Conservation (phyloP, 2,113 vertebrate genomes). For the Oreochromis aureus region DNA sequence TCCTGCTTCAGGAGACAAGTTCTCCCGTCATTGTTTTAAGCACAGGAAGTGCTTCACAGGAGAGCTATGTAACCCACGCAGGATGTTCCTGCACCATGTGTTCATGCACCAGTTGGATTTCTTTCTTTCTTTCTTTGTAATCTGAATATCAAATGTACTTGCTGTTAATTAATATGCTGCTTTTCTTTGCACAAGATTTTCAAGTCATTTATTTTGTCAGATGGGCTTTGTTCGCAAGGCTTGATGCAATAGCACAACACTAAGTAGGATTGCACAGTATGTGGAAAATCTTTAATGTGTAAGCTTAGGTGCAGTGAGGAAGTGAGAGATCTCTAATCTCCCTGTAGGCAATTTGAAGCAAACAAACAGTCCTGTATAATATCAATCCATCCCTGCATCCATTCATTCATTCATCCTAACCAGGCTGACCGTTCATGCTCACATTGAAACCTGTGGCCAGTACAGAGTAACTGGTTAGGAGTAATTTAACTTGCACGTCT, state of each 20-base stretch:
- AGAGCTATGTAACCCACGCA: conserved; percentile 20
- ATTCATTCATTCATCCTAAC: not conserved
- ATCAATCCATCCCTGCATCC: not conserved
- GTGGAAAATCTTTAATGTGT: not conserved
- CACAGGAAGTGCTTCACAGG: conserved; percentile 56
- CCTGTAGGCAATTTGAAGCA: not conserved
- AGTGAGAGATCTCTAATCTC: not conserved
- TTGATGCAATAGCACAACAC: not conserved
- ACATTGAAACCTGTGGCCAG: not conserved
- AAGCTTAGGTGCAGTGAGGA: not conserved
- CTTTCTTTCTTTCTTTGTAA: not conserved
- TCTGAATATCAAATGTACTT: not conserved
- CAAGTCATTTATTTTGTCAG: not conserved
- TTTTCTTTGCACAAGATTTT: not conserved
- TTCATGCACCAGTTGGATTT: not conserved
- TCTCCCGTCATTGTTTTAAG: conserved; percentile 53
- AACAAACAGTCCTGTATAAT: not conserved
- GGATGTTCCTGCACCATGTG: conserved; percentile 21
- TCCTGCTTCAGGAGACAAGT: conserved; percentile 35
- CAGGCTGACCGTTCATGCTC: not conserved
- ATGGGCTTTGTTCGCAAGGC: not conserved
- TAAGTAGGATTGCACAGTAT: not conserved
- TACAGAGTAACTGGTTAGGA: not conserved
- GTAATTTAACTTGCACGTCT: not conserved
- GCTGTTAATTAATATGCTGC: not conserved